Percentiles rank a stretch among this genome's conserved stretches.
Evolutionary conservation across 2,797 vertebrate genomes (phyloP).

Genomic region (Pteronotus mesoamericanus): DNA sequence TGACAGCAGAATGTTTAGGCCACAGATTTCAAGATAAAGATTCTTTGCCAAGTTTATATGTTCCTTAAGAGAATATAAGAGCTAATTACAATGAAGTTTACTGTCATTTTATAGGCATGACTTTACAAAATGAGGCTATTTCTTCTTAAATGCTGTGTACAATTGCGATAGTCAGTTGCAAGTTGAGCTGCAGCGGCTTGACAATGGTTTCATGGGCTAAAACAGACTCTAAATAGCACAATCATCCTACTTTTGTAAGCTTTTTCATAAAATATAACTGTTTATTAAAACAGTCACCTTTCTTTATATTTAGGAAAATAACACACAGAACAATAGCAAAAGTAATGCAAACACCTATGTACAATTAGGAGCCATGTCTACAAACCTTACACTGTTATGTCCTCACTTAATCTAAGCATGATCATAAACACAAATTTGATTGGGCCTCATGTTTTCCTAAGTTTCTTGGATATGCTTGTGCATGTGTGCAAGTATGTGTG

Average conservation of each 20-base stretch:
- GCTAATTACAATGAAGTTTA: constrained; percentile 8
- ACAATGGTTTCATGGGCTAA: background rate
- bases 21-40: constrained; percentile 8
- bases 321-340: background rate
- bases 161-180: background rate
- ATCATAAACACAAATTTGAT: background rate
- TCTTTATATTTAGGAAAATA: background rate
- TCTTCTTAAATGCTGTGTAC: constrained; percentile 7
- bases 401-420: background rate
- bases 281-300: background rate
- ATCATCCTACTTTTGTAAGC: background rate
- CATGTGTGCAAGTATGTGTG: too few relatives aligned
- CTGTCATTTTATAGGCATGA: constrained; percentile 39
- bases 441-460: background rate
- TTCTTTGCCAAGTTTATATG: background rate
- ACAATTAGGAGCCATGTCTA: background rate
- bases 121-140: constrained; percentile 22
- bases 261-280: background rate
- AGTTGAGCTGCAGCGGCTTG: background rate
- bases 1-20: background rate
- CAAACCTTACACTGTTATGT: background rate
- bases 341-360: background rate
- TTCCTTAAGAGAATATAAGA: background rate
- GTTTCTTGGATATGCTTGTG: background rate
- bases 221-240: background rate